These are phyloP conservation scores for Prunella himalayana DNA, from an alignment of 2,113 vertebrate species.

Conservation along the genomic window DNA sequence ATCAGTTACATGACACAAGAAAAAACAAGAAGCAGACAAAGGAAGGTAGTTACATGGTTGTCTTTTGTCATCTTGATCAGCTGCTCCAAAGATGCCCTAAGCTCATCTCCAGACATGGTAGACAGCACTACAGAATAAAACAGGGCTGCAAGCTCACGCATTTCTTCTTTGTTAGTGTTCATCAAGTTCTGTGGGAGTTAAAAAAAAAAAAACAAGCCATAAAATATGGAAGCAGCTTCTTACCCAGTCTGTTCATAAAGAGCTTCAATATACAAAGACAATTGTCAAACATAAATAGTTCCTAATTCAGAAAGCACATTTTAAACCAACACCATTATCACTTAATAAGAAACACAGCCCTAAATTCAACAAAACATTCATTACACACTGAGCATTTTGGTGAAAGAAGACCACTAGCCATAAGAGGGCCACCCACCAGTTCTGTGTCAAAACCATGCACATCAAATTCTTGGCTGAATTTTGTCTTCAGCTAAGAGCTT, in stretches of 20 bases:
- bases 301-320: background rate
- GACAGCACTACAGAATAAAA: constrained; percentile 93
- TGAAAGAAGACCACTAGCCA: background rate
- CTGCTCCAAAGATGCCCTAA: constrained; percentile 84
- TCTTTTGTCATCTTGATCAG: constrained; percentile 94
- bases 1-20: background rate
- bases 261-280: background rate
- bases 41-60: constrained; percentile 78
- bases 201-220: background rate
- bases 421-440: background rate
- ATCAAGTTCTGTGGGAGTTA: constrained; percentile 81
- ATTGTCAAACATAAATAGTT: background rate
- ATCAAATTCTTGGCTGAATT: background rate
- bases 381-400: accelerated
- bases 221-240: background rate
- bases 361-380: background rate
- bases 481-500: background rate
- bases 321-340: background rate
- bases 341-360: background rate
- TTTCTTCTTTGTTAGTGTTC: constrained; percentile 97
- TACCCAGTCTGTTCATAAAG: background rate
- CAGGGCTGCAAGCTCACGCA: constrained; percentile 93
- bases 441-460: accelerated
- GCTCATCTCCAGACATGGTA: constrained; percentile 87
- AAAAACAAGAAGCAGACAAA: background rate